Conservation (phyloP, 2,113 vertebrate genomes). For the Stomatorhinus ivindoensis region DNA sequence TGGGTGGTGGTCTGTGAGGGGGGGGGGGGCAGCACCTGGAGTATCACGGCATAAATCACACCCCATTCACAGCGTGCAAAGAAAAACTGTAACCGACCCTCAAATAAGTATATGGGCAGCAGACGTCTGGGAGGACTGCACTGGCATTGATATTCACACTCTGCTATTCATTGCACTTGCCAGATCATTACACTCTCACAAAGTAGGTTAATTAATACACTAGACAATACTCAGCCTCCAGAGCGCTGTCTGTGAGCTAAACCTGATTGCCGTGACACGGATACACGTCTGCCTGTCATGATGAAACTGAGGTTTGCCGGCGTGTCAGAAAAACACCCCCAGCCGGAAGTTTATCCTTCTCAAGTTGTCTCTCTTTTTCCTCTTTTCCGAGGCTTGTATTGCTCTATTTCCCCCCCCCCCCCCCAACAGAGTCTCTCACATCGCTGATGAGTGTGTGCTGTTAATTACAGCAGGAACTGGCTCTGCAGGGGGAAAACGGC, state of each 20-base stretch:
- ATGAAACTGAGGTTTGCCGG: background rate
- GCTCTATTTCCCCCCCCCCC: background rate
- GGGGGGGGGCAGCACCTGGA: background rate
- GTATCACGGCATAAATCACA: background rate
- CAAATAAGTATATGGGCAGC: slow-evolving; percentile 11
- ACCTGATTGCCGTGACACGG: background rate
- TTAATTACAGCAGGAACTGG: background rate
- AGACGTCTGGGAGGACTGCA: background rate
- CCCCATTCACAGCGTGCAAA: background rate
- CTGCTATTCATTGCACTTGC: slow-evolving; percentile 22
- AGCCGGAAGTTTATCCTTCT: background rate
- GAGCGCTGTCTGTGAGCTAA: background rate
- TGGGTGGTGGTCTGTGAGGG: background rate
- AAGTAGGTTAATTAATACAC: slow-evolving; percentile 30
- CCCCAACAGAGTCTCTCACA: background rate
- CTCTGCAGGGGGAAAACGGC: background rate
- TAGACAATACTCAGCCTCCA: slow-evolving; percentile 13
- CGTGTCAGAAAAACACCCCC: background rate
- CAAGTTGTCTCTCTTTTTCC: background rate
- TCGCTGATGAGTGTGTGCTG: background rate
- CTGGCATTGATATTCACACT: slow-evolving; percentile 19
- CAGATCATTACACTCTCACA: slow-evolving; percentile 20
- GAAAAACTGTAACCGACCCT: background rate
- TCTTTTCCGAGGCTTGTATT: background rate
- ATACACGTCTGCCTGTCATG: slow-evolving; percentile 2